These are phyloP conservation scores for Eristalis arbustorum DNA, from an alignment of 2,888 invertebrate species.

Conservation along the genomic window DNA sequence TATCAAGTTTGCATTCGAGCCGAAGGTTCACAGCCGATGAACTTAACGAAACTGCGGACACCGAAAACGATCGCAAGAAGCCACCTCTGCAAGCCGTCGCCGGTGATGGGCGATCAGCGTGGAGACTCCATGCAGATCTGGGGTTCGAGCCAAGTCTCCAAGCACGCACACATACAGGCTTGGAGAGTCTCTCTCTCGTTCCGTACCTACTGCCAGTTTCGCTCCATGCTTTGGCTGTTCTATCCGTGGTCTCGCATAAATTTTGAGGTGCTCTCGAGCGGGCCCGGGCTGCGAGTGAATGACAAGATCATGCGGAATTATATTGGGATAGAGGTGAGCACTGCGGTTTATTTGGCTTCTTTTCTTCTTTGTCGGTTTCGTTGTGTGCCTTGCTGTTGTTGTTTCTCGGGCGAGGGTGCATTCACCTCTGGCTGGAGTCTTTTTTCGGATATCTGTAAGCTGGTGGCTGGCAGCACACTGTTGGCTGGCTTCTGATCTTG, in stretches of 20 bases:
- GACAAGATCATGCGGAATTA: conserved; percentile 63
- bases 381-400: conserved; percentile 5
- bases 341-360: conserved; percentile 32
- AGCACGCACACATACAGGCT: not conserved
- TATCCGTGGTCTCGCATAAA: conserved; percentile 43
- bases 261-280: conserved; percentile 48
- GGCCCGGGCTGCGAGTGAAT: conserved; percentile 26
- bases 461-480: conserved; percentile 28
- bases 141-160: conserved; percentile 14
- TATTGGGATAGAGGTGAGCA: conserved; percentile 45
- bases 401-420: conserved; percentile 38
- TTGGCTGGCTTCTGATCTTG: conserved; percentile 33
- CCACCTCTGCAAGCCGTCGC: conserved; percentile 32
- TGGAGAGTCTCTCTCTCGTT: not conserved
- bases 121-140: conserved; percentile 20
- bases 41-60: conserved; percentile 57
- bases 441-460: conserved; percentile 11
- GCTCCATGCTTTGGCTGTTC: conserved; percentile 33
- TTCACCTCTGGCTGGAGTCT: conserved; percentile 34
- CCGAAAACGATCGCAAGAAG: conserved; percentile 34
- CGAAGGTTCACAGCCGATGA: conserved; percentile 14
- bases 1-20: conserved; percentile 39
- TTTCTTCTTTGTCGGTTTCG: not conserved
- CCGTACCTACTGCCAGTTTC: not conserved
- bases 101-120: not conserved